phyloP scores from a whole-genome alignment of 2,888 invertebrate species.

The Matsumyia berberina region DNA sequence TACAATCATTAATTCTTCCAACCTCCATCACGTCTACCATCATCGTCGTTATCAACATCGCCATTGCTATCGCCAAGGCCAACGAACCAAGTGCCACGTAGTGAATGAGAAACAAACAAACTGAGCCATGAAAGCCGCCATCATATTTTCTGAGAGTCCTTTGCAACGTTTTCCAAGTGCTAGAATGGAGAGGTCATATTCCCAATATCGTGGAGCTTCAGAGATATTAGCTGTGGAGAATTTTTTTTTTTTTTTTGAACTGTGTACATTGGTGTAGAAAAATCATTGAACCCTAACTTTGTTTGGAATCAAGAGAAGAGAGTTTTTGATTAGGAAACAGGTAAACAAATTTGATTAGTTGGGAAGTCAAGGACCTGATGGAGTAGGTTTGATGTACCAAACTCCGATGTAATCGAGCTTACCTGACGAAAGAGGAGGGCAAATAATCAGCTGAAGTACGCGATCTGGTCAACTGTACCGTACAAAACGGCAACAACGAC shows the following conservation, averaged over 20 bases:
- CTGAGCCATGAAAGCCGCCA: slow-evolving; percentile 33
- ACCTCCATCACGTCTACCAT: slow-evolving; percentile 1
- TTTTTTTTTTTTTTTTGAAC: background rate
- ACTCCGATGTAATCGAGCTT: too few species aligned
- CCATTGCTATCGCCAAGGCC: background rate
- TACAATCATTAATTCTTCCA: slow-evolving; percentile 60
- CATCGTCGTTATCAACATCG: background rate
- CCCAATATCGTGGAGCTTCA: background rate
- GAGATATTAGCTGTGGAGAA: slow-evolving; percentile 12
- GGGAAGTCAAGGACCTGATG: too few species aligned
- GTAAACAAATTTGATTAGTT: background rate
- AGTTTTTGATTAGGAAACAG: too few species aligned
- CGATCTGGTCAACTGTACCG: too few species aligned
- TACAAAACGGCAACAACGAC: too few species aligned
- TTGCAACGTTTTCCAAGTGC: slow-evolving; percentile 8
- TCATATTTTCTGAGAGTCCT: slow-evolving; percentile 25
- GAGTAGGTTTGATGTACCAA: background rate
- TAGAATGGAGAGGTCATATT: slow-evolving; percentile 38
- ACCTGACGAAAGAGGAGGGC: too few species aligned
- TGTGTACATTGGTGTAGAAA: slow-evolving; percentile 1
- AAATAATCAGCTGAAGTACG: too few species aligned
- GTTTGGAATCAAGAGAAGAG: background rate
- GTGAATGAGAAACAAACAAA: slow-evolving; percentile 29
- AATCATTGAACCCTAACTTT: background rate
- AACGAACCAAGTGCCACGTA: slow-evolving; percentile 34